Evolutionary conservation across 2,113 vertebrate genomes (phyloP), one percentile per base, ranked within the genome.

Genomic region (Coryphaenoides rupestris): DNA sequence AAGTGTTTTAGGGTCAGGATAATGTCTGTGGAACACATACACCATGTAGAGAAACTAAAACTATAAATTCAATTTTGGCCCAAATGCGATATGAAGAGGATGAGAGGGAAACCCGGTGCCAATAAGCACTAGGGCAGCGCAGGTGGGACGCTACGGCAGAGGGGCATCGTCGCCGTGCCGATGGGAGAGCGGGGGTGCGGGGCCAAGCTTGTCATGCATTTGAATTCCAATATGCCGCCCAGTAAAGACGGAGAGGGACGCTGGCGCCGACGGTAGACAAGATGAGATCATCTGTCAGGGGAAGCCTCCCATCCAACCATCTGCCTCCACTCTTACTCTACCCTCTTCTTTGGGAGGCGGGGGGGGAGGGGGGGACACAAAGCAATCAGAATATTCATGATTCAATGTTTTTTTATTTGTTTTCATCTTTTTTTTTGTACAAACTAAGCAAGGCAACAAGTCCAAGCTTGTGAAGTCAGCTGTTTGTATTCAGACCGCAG

Each of bases 161-260:
- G 2, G 3, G 28, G 28, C 28, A 9, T 1, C 5, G 3, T 28
- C 26, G 28, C 5, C 5, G 28, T 5, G 2, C 0, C 1, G 28
- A 10, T 3, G 4, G 58, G 16, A 74, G 62, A 59, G 58, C 47
- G 17, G 45, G 58, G 46, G 49, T 17, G 15, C 50, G 23, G 55
- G 22, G 24, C 19, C 40, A 50, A 24, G 52, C 21, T 46, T 55
- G 3, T 19, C 55, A 65, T 50, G 63, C 13, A 1, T 65, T 63
- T 71, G 54, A 69, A 70, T 76, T 63, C 66, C 69, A 69, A 75
- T 69, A 1, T 4, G 21, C 56, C 4, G 17, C 22, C 68, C 49
- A 16, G 56, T 21, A 63, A 45, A n/a, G 58, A 75, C n/a, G 45
- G 78, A 33, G n/a, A n/a, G n/a, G n/a, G n/a, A n/a, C n/a, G n/a